phyloP scores from a whole-genome alignment of 2,888 invertebrate species.

The Oligia latruncula region DNA sequence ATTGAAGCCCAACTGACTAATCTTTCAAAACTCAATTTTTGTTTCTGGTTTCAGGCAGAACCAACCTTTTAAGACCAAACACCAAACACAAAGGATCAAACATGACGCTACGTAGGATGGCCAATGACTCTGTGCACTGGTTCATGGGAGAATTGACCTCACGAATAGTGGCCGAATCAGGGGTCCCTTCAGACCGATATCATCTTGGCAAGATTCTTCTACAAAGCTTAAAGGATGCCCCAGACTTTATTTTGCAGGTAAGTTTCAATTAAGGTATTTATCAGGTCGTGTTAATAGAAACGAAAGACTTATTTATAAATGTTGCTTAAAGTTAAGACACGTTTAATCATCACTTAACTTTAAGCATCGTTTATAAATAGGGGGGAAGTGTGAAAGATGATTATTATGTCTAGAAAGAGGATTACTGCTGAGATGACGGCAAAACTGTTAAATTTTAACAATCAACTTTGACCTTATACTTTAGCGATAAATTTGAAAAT shows the following conservation, averaged over 20 bases:
- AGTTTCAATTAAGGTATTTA: neutral
- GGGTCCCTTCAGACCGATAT: conserved; percentile 73
- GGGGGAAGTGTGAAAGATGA: too few relatives aligned
- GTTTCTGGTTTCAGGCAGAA: conserved; percentile 35
- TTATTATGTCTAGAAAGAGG: too few relatives aligned
- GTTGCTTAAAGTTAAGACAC: too few relatives aligned
- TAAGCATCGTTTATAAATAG: too few relatives aligned
- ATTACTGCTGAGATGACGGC: too few relatives aligned
- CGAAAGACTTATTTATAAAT: too few relatives aligned
- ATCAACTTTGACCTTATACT: too few relatives aligned
- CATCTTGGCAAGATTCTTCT: conserved; percentile 80
- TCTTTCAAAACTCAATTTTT: neutral
- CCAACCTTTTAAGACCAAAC: neutral
- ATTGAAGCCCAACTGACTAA: neutral
- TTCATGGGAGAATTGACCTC: conserved; percentile 75
- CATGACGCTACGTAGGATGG: conserved; percentile 54
- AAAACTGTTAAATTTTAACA: too few relatives aligned
- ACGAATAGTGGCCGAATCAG: conserved; percentile 74
- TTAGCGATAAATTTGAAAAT: too few relatives aligned
- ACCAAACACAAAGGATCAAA: conserved; percentile 23
- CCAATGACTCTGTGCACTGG: conserved; percentile 77
- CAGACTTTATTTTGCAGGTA: conserved; percentile 76
- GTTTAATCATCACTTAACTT: too few relatives aligned
- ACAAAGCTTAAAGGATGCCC: conserved; percentile 76
- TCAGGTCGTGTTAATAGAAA: too few relatives aligned